Evolutionary conservation across 2,113 vertebrate species (phyloP).

Genomic region (Rhinoderma darwinii): DNA sequence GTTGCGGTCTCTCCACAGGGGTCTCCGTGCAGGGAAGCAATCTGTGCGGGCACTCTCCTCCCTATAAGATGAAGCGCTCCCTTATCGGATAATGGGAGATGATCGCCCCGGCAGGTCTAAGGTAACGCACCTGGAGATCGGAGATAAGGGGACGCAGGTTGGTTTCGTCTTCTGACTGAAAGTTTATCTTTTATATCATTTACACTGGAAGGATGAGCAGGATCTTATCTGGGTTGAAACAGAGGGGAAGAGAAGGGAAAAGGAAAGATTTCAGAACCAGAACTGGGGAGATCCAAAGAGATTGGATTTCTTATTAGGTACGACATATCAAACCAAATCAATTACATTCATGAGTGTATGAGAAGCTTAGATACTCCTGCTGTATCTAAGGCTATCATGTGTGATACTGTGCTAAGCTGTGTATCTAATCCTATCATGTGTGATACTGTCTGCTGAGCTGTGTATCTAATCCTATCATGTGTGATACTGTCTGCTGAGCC

Average conservation of each 20-base stretch:
- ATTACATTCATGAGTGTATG: background rate
- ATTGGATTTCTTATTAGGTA: background rate
- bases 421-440: too few relatives aligned
- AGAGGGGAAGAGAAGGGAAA: constrained; percentile 36
- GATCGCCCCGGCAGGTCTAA: constrained; percentile 48
- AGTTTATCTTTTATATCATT: constrained; percentile 58
- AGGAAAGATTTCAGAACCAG: constrained; percentile 40
- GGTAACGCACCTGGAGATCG: constrained; percentile 52
- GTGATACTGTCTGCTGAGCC: background rate
- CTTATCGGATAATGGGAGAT: constrained; percentile 34
- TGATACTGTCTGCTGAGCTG: too few relatives aligned
- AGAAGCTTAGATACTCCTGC: background rate
- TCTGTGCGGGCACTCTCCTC: constrained; percentile 46
- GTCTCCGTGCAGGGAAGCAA: constrained; percentile 23
- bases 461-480: background rate
- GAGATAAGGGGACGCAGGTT: constrained; percentile 43
- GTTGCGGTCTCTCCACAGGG: background rate
- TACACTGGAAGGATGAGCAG: constrained; percentile 47
- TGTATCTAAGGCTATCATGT: too few relatives aligned
- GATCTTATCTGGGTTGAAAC: constrained; percentile 55
- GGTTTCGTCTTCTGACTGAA: constrained; percentile 57
- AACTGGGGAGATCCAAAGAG: background rate
- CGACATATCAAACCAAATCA: background rate
- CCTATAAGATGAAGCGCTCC: constrained; percentile 37
- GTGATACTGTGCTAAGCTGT: too few relatives aligned